Evolutionary conservation across 1,140 invertebrate genomes (phyloP), one percentile per base, ranked within the genome.

Genomic region (Drosophila paulistorum): DNA sequence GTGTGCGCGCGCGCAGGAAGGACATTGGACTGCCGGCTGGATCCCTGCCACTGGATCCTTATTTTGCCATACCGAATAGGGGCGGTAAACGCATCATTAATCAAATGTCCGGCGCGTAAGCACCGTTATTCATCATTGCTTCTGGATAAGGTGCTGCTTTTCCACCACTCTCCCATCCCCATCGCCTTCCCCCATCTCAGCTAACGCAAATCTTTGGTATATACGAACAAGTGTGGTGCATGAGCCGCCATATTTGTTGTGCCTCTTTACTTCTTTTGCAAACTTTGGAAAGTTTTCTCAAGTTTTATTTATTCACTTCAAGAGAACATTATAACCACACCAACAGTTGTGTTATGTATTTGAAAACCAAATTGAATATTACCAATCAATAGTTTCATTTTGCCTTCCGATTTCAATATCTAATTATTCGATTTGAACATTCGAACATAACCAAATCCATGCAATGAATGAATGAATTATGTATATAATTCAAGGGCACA

Each of bases 1-100:
- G 60, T 61, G 65, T 74, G 71, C 68, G 80, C 73, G 82, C 79
- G 82, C 82, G 71, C 72, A 86, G 66, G 82, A 39, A 58, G 57
- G 37, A 33, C 55, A 37, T 20, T 33, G 55, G 37, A 39, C 37
- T 37, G 7, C 37, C 37, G 30, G 30, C 57, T 48, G 45, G 45
- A 48, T 14, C 42, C n/a, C 45, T 17, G 45, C 7, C 45, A 9
- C 10, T 23, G 45, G 45, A 23, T 48, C 14, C 45, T 13, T 7
- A 37, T 37, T 61, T 51, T 20, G 60, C 51, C 9, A 14, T n/a
- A 30, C 51, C 4, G 30, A 26, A 7, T 35, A 68, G 63, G 71
- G 74, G 72, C 74, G 81, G 78, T 90, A 85, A 91, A 91, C 87
- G 86, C 90, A 91, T 91, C 90, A 91, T 91, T 91, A 91, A 91